Conservation (phyloP, 2,113 vertebrate species). For the Scatophagus argus region DNA sequence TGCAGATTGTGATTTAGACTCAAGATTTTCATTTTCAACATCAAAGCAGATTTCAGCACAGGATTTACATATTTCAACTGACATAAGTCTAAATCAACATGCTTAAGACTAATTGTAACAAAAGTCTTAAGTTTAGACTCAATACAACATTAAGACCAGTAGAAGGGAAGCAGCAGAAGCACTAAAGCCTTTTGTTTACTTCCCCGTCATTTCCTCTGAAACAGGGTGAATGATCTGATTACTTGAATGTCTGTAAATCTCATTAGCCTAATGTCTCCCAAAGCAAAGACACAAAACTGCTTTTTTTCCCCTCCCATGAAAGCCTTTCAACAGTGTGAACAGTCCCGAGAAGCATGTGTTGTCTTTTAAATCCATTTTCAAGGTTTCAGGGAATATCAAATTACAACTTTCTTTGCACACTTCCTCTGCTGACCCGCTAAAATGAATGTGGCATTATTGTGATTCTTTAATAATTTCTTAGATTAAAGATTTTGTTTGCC, state of each 20-base stretch:
- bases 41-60: slow-evolving; percentile 11
- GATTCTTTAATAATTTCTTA: no score
- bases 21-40: background rate
- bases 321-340: background rate
- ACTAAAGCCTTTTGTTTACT: slow-evolving; percentile 48
- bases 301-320: background rate
- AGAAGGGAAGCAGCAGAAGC: background rate
- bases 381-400: background rate
- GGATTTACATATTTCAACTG: slow-evolving; percentile 11
- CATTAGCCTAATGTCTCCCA: slow-evolving; percentile 45
- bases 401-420: background rate
- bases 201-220: slow-evolving; percentile 49
- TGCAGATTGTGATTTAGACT: slow-evolving; percentile 8
- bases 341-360: background rate
- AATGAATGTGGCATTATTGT: background rate
- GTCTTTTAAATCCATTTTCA: background rate
- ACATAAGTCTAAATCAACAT: slow-evolving; percentile 12
- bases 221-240: slow-evolving; percentile 55
- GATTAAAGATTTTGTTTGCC: background rate
- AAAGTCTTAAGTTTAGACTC: slow-evolving; percentile 42
- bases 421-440: background rate
- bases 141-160: slow-evolving; percentile 35
- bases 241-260: slow-evolving; percentile 48
- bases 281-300: slow-evolving; percentile 11
- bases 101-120: background rate